A percentile compares a stretch with the other conserved stretches of the same genome.
Evolutionary conservation across 2,888 invertebrate species (phyloP).

Genomic region (Drosophila tripunctata): DNA sequence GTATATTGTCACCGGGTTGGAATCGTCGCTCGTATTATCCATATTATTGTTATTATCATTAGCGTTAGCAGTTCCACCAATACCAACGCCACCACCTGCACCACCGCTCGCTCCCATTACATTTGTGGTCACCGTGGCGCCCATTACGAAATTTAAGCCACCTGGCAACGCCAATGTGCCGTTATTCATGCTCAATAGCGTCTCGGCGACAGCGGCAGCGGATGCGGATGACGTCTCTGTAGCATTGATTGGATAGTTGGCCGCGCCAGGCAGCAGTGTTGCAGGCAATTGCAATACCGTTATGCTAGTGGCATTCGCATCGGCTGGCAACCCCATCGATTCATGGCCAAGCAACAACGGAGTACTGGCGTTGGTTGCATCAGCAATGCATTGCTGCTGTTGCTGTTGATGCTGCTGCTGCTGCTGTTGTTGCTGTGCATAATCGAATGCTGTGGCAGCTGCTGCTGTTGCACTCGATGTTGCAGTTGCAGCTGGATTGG

Average conservation of each 20-base stretch:
- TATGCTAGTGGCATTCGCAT: slow-evolving; percentile 8
- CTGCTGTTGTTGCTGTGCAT: slow-evolving; percentile 13
- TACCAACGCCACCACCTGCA: not conserved
- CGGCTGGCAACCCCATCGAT: slow-evolving; percentile 12
- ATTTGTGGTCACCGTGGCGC: slow-evolving; percentile 49
- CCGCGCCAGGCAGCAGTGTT: slow-evolving; percentile 10
- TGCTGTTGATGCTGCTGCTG: slow-evolving; percentile 14
- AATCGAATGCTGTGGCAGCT: slow-evolving; percentile 29
- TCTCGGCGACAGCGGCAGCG: slow-evolving; percentile 29
- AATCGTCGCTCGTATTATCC: slow-evolving; percentile 94
- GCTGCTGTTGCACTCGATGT: slow-evolving; percentile 20
- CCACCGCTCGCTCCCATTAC: slow-evolving; percentile 7
- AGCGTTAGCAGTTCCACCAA: not conserved
- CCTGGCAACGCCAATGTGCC: slow-evolving; percentile 57
- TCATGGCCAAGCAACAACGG: slow-evolving; percentile 70
- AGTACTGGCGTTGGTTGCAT: slow-evolving; percentile 60
- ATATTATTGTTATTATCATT: slow-evolving; percentile 89
- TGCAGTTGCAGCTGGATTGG: slow-evolving; percentile 10
- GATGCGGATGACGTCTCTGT: slow-evolving; percentile 15
- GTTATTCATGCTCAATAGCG: slow-evolving; percentile 75
- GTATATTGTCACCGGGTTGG: slow-evolving; percentile 94
- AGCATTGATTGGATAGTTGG: slow-evolving; percentile 10
- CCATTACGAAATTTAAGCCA: slow-evolving; percentile 63
- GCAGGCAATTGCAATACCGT: slow-evolving; percentile 31
- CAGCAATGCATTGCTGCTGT: slow-evolving; percentile 32